These are phyloP conservation scores for Origma solitaria DNA, from an alignment of 2,113 vertebrate genomes.

Conservation along the genomic window DNA sequence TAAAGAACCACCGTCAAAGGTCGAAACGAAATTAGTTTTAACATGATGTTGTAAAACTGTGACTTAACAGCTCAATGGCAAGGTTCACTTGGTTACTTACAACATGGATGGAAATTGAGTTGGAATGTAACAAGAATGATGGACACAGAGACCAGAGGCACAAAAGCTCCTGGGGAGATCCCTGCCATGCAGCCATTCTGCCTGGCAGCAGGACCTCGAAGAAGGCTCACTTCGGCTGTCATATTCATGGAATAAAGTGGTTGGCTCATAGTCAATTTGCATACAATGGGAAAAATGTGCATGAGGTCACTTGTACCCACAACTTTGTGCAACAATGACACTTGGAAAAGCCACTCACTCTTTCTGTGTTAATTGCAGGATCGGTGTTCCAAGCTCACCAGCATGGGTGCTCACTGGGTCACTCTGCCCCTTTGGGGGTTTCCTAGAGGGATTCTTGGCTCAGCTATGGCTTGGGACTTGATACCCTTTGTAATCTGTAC, in stretches of 20 bases:
- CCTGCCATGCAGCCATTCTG: rapidly evolving
- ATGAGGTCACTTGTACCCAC: not conserved
- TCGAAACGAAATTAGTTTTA: not conserved
- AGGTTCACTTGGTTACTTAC: not conserved
- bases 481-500: not conserved
- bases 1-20: not conserved
- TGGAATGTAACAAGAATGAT: not conserved
- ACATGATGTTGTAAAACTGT: not conserved
- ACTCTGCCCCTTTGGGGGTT: not conserved
- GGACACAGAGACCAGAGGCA: not conserved
- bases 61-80: not conserved
- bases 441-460: not conserved
- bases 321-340: too few relatives aligned
- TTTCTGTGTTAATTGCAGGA: not conserved
- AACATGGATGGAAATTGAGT: not conserved
- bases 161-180: not conserved
- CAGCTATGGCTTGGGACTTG: not conserved
- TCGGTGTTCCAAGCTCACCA: not conserved
- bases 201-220: not conserved
- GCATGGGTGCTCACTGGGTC: not conserved
- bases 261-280: too few relatives aligned
- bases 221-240: not conserved
- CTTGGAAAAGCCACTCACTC: not conserved
- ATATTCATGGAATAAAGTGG: not conserved
- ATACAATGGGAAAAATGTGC: not conserved